Evolutionary conservation across 1,140 invertebrate genomes (phyloP).

Genomic region (Macrocentrus cingulum): DNA sequence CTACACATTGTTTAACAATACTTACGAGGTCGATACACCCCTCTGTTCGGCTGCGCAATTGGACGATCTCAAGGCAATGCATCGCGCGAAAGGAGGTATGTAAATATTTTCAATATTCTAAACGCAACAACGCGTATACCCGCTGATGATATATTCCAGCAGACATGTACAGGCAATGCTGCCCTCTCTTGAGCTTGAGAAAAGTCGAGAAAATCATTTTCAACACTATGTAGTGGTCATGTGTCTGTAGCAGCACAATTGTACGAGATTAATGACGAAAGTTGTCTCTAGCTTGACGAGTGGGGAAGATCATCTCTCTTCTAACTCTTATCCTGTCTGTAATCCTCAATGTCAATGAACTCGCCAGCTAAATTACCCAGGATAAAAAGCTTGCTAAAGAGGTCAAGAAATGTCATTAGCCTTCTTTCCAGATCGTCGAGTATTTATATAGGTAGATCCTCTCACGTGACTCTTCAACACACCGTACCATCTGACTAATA

Average conservation of each 20-base stretch:
- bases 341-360: slow-evolving; percentile 12
- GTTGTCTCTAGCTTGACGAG: background rate
- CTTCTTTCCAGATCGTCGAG: slow-evolving; percentile 6
- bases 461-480: slow-evolving; percentile 1
- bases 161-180: slow-evolving; percentile 3
- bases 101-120: too few species aligned
- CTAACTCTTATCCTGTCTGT: background rate
- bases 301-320: background rate
- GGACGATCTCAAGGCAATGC: slow-evolving; percentile 40
- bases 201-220: background rate
- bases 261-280: background rate
- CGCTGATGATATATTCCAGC: background rate
- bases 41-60: slow-evolving; percentile 68
- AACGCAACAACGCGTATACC: too few species aligned
- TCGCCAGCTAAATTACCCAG: slow-evolving; percentile 7
- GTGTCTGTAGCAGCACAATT: too few species aligned
- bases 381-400: slow-evolving; percentile 7
- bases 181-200: slow-evolving; percentile 3
- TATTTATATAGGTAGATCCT: background rate
- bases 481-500: background rate
- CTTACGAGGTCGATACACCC: slow-evolving; percentile 87
- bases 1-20: slow-evolving; percentile 91
- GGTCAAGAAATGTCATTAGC: slow-evolving; percentile 16
- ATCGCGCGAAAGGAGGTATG: slow-evolving; percentile 44
- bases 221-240: background rate